Evolutionary conservation across 2,797 vertebrate genomes (phyloP), one percentile per base, ranked within the genome.

Genomic region (Tapera naevia): DNA sequence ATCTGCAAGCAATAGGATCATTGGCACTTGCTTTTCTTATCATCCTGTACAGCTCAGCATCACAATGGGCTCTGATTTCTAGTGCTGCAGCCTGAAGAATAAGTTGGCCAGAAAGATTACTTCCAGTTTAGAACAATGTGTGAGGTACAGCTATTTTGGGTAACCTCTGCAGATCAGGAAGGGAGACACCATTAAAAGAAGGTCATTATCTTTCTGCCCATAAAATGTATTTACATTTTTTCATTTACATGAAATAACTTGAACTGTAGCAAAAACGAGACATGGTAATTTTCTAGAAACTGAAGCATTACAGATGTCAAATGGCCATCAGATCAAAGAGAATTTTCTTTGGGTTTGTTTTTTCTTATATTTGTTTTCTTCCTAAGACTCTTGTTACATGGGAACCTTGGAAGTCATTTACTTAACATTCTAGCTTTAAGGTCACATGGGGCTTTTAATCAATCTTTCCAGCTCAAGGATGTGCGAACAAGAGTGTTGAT

Each of bases 401-500:
- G 75, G 91, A 97, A 93, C 53, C 30, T 37, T 86, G 70, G 48
- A 91, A 96, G 74, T 71, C 45, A 81, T 76, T 92, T 89, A 80
- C 79, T 82, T 91, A 86, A 78, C 93, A 67, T 91, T 91, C 45
- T 84, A 89, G 80, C 79, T 92, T 88, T 82, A 58, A 37, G 57
- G 87, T 73, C 80, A 78, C 5, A 2, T 45, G 70, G 88, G 80
- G 48, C 80, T 90, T 94, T 89, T 92, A 94, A 96, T 96, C 95
- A 93, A 80, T 94, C 95, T 92, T 72, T 66, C 89, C 78, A 51
- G 27, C 86, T 92, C 70, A 91, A 87, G 92, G 91, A 96, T 88
- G 91, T 89, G 90, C 92, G 93, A 96, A 96, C 6, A 13, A 90
- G 81, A 92, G 94, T 93, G 96, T 76, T 95, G 97, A 96, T 91